A percentile compares a stretch with the other conserved stretches of the same genome.
Evolutionary conservation across 1,140 invertebrate genomes (phyloP).

Genomic region (Meloidogyne floridensis): DNA sequence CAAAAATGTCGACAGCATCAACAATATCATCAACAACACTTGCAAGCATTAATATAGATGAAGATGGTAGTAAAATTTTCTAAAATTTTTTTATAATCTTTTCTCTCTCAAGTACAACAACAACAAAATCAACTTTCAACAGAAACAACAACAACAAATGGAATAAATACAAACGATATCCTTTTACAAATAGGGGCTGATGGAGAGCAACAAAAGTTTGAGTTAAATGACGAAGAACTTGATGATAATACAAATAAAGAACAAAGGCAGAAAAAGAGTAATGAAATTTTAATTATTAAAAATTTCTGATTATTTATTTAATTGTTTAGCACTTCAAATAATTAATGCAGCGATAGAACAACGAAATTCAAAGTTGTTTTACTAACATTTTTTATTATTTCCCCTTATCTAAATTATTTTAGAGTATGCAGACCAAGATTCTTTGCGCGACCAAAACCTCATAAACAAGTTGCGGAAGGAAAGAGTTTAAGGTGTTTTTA

Average conservation of each 20-base stretch:
- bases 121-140: not conserved
- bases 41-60: not conserved
- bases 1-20: not conserved
- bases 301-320: not conserved
- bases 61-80: not conserved
- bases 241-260: not conserved
- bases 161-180: no score
- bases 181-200: no score
- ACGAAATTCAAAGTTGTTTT: constrained; percentile 37
- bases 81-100: not conserved
- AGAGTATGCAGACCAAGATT: constrained; percentile 56
- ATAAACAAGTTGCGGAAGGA: constrained; percentile 61
- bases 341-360: constrained; percentile 45
- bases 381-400: not conserved
- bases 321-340: constrained; percentile 40
- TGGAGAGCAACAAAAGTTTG: no score
- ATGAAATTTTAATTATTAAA: not conserved
- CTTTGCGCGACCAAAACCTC: constrained; percentile 63
- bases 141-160: not conserved
- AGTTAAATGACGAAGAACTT: not conserved
- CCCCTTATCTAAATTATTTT: not conserved
- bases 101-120: not conserved
- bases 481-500: constrained; percentile 48
- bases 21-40: not conserved
- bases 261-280: not conserved